Base-by-base conservation (phyloP, 2,797 vertebrate species). In the Trachurus trachurus region DNA sequence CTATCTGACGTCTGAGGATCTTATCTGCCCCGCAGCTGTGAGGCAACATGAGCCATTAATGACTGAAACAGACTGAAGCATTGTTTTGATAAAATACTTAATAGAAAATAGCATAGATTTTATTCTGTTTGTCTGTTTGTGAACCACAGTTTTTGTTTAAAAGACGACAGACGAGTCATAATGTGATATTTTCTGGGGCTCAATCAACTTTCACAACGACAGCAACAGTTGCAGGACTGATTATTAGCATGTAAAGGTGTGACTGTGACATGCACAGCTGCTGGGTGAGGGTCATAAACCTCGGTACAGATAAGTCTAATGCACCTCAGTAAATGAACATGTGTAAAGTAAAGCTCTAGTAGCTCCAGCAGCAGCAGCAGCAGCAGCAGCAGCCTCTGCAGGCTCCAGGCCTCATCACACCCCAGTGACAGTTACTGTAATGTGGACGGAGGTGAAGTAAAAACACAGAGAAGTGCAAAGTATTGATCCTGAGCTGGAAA, bases 1-100 rank as follows among this genome's bases (percentile, higher is more conserved):
- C 42, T 73, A 61, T 85, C 69, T 73, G 58, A 79, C 44, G 29
- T 10, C 19, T n/a, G 44, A 39, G 13, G 15, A 17, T 40, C 67
- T 81, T 71, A 76, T 83, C 69, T 71, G 65, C 3, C 16, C 15
- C 22, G 4, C 57, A 56, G 62, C 34, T 31, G n/a, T 37, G 2
- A 12, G 59, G 5, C 21, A 22, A 53, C 15, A 19, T 2, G 21
- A 47, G 13, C 31, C n/a, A 29, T 62, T 71, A 3, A 19, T 37
- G 31, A 34, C 1, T 19, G 8, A 44, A 59, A 10, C n/a, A 21
- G 47, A 49, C 19, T 2, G 0, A 9, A 49, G 17, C 9, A 9
- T n/a, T n/a, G 45, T 9, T 13, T 42, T 42, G 40, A 13, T 11
- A 52, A 22, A 22, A 52, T 12, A 22, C 9, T 21, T 5, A 4